These are phyloP conservation scores for Periphyllus acericola DNA, from an alignment of 2,888 invertebrate genomes.

Conservation along the genomic window DNA sequence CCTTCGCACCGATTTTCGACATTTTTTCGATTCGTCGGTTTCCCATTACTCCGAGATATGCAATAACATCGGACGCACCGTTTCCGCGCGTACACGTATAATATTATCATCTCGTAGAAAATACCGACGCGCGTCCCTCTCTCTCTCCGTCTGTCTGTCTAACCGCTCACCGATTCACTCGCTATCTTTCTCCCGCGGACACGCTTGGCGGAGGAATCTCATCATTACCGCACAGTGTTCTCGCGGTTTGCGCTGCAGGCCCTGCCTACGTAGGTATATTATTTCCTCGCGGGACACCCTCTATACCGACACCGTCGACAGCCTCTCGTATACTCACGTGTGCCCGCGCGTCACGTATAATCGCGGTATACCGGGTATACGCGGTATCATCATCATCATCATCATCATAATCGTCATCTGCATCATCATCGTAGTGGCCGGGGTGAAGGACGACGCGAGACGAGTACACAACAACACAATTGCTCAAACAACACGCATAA, in stretches of 20 bases:
- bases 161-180: not conserved
- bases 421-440: not conserved
- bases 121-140: too few species aligned
- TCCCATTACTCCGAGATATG: not conserved
- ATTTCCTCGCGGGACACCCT: not conserved
- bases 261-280: not conserved
- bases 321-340: not conserved
- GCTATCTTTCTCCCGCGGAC: not conserved
- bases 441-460: not conserved
- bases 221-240: not conserved
- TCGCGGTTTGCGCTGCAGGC: not conserved
- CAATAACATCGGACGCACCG: too few species aligned
- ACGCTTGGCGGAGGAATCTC: not conserved
- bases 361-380: not conserved
- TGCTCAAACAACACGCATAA: not conserved
- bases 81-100: not conserved
- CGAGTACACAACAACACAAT: not conserved
- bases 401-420: slow-evolving; percentile 7
- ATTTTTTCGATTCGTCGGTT: not conserved
- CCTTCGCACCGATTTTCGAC: not conserved
- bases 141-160: too few species aligned
- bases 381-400: not conserved
- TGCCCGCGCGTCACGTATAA: not conserved
- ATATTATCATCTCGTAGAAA: not conserved
- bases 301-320: not conserved